These are phyloP conservation scores for Amphibalanus amphitrite DNA, from an alignment of 1,140 invertebrate genomes.

Conservation along the genomic window DNA sequence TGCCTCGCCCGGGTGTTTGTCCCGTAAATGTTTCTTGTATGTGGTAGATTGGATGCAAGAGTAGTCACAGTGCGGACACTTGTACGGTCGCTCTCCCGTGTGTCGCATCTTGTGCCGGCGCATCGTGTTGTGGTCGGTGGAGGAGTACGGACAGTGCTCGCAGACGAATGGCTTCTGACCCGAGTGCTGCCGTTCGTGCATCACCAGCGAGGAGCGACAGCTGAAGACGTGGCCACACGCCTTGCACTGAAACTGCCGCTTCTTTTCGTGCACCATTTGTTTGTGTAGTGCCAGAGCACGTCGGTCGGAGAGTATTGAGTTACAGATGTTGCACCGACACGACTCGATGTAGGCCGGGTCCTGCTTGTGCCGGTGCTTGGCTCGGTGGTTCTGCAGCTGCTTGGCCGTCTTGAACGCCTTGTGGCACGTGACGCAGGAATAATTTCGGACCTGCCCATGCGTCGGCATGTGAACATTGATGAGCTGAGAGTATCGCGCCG, in stretches of 20 bases:
- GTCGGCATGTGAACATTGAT: conserved; percentile 40
- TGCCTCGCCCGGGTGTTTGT: conserved; percentile 36
- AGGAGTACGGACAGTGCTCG: conserved; percentile 50
- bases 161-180: conserved; percentile 68
- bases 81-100: conserved; percentile 49
- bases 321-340: conserved; percentile 44
- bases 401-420: conserved; percentile 43
- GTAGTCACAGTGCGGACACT: conserved; percentile 48
- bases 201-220: conserved; percentile 40
- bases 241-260: conserved; percentile 54
- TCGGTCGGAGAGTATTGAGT: conserved; percentile 47
- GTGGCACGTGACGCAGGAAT: conserved; percentile 38
- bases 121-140: conserved; percentile 62
- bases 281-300: conserved; percentile 58
- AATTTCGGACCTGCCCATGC: conserved; percentile 38
- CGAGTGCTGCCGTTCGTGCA: conserved; percentile 53
- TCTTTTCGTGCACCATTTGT: conserved; percentile 54
- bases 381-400: conserved; percentile 41
- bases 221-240: conserved; percentile 51
- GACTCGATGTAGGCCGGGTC: conserved; percentile 39
- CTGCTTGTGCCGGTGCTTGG: conserved; percentile 23
- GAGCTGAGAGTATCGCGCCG: conserved; percentile 11
- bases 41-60: conserved; percentile 45
- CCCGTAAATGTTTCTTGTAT: conserved; percentile 44
- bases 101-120: conserved; percentile 58